Percentiles rank a stretch among this genome's conserved stretches.
Conservation (phyloP, 2,888 invertebrate genomes). For the Sesamia inferens region DNA sequence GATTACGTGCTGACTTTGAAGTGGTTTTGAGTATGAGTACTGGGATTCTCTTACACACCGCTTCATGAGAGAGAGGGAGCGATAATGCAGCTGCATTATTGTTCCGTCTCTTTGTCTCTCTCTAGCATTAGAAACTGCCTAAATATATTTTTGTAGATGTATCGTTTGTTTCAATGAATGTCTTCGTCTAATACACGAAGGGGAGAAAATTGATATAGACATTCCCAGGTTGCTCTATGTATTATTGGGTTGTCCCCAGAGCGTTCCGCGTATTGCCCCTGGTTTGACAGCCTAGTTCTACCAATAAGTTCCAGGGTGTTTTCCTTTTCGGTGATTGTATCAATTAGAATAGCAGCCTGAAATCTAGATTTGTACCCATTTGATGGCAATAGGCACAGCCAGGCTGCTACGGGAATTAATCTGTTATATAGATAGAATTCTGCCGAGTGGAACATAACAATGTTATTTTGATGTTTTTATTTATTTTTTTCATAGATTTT, state of each 20-base stretch:
- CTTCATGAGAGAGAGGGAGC: neutral
- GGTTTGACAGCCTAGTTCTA: too few relatives aligned
- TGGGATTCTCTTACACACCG: neutral
- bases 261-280: neutral
- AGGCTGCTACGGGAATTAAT: neutral
- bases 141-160: neutral
- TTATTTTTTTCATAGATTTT: neutral
- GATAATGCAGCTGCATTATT: neutral
- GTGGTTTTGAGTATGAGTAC: neutral
- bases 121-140: neutral
- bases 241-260: neutral
- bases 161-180: neutral
- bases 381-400: neutral
- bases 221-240: neutral
- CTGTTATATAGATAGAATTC: neutral
- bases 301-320: too few relatives aligned
- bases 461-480: neutral
- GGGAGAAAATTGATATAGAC: neutral
- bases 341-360: neutral
- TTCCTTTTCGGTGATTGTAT: too few relatives aligned
- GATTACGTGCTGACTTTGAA: slow-evolving; percentile 3
- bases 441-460: too few relatives aligned
- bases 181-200: neutral
- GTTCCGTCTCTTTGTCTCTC: too few relatives aligned
- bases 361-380: neutral